Evolutionary conservation across 1,140 invertebrate genomes (phyloP), one percentile per base, ranked within the genome.

Genomic region (roundworm (Caenorhabditis elegans)): DNA sequence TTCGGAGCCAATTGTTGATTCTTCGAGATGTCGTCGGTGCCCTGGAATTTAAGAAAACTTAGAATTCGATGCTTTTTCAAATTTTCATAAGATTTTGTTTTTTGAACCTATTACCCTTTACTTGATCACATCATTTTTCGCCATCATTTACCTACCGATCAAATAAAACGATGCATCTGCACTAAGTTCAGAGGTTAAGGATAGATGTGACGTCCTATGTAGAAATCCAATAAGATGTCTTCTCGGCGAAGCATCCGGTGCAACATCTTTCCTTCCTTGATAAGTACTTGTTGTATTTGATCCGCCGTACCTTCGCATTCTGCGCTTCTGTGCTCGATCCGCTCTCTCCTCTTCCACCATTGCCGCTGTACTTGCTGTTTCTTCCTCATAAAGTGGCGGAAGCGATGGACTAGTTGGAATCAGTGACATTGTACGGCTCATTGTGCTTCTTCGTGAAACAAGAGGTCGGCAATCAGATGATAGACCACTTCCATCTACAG

Each of bases 1-100:
- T 76, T 89, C 86, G 1, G 88, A 89, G 26, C 86, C 89, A 17
- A 90, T 76, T 15, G 88, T 89, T 17, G 88, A 89, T 43, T 89
- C 88, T 47, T 89, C 88, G 47, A 89, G 87, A 28, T 81, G 75
- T 43, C 85, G 47, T n/a, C 86, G 86, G 51, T 86, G 84, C 4
- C 86, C 86, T 86, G 79, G 55, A 86, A 84, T 19, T 43, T n/a
- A n/a, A n/a, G n/a, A n/a, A n/a, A n/a, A n/a, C n/a, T n/a, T n/a
- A n/a, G n/a, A n/a, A n/a, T n/a, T n/a, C n/a, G n/a, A n/a, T n/a
- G n/a, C n/a, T n/a, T n/a, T n/a, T n/a, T n/a, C n/a, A n/a, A n/a
- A n/a, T n/a, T n/a, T n/a, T n/a, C n/a, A 15, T 43, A 8, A 43
- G 39, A 43, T 43, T 43, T 43, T 43, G 15, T 5, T 43, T 43